A percentile compares a stretch with the other conserved stretches of the same genome.
Evolutionary conservation across 2,888 invertebrate species (phyloP).

Genomic region (Crossocerus cetratus): DNA sequence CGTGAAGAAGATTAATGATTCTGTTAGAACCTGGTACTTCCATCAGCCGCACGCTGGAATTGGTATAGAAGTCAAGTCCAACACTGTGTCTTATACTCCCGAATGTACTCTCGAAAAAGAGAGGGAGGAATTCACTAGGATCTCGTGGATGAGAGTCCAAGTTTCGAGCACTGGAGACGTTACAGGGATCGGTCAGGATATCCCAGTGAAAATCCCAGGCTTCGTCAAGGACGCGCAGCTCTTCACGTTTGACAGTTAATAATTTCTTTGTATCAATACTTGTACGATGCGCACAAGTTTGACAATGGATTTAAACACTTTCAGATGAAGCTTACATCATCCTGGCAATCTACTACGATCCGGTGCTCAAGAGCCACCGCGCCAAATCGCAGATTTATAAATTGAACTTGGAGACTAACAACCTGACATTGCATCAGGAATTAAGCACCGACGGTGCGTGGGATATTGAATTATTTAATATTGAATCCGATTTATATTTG

Average conservation of each 20-base stretch:
- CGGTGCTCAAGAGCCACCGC: constrained; percentile 44
- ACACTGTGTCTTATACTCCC: constrained; percentile 50
- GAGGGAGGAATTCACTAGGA: constrained; percentile 51
- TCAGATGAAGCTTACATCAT: constrained; percentile 61
- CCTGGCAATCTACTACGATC: constrained; percentile 66
- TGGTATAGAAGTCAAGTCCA: constrained; percentile 57
- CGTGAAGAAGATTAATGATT: constrained; percentile 31
- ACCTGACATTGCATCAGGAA: constrained; percentile 46
- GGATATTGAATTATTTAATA: constrained; percentile 58
- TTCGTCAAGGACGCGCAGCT: constrained; percentile 60
- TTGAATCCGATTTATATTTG: constrained; percentile 44
- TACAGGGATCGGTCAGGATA: constrained; percentile 17
- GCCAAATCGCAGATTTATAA: constrained; percentile 62
- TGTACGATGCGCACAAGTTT: not conserved
- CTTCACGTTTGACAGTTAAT: constrained; percentile 49
- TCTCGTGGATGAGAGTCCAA: constrained; percentile 55
- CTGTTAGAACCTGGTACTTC: constrained; percentile 52
- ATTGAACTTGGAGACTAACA: constrained; percentile 48
- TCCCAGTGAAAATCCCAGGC: constrained; percentile 46
- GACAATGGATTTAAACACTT: constrained; percentile 4
- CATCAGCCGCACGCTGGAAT: constrained; percentile 47
- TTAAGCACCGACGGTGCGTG: constrained; percentile 63
- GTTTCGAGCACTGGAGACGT: not conserved
- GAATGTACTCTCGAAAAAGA: constrained; percentile 42
- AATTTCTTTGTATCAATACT: constrained; percentile 17